These are phyloP conservation scores for Heliornis fulica DNA, from an alignment of 2,113 vertebrate species.

Conservation along the genomic window DNA sequence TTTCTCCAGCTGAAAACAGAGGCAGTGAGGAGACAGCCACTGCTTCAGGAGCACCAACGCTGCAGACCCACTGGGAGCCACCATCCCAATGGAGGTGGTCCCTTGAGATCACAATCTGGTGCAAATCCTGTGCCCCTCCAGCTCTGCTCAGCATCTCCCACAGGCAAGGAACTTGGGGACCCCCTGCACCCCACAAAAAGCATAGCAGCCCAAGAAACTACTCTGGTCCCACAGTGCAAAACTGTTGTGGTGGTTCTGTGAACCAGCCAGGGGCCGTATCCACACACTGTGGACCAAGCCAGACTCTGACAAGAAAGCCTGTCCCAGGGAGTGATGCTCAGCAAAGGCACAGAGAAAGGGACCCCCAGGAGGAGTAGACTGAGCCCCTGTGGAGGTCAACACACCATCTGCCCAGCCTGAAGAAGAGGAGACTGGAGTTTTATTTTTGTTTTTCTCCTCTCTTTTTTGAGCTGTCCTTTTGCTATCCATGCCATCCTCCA, in stretches of 20 bases:
- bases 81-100: fast-evolving
- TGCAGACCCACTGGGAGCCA: not conserved
- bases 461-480: not conserved
- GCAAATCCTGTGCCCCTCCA: not conserved
- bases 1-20: not conserved
- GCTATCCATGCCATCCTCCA: not conserved
- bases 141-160: not conserved
- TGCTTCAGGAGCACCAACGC: fast-evolving
- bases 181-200: no score
- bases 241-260: fast-evolving
- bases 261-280: not conserved
- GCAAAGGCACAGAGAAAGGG: fast-evolving
- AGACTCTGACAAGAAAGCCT: not conserved
- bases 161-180: fast-evolving
- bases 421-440: fast-evolving
- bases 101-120: not conserved
- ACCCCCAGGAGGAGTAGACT: not conserved
- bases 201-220: fast-evolving
- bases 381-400: not conserved
- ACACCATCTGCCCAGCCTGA: not conserved
- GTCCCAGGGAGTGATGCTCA: fast-evolving
- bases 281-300: not conserved
- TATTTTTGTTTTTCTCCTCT: fast-evolving
- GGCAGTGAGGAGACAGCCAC: fast-evolving
- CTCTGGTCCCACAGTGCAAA: not conserved